These are phyloP conservation scores for Artibeus lituratus DNA, from an alignment of 2,797 vertebrate genomes.

Conservation along the genomic window DNA sequence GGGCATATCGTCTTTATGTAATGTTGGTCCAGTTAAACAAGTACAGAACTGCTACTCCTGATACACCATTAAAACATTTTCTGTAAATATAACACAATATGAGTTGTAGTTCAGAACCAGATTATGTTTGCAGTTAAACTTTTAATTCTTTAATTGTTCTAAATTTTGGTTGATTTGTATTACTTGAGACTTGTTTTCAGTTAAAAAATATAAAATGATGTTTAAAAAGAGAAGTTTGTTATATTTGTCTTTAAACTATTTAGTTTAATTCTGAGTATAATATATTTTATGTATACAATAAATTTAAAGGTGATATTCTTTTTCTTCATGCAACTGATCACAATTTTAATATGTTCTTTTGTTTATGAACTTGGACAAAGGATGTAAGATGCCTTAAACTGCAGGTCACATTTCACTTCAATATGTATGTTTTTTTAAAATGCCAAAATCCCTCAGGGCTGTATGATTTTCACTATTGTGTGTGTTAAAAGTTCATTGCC, in stretches of 20 bases:
- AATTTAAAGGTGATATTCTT: background rate
- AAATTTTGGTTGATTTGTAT: background rate
- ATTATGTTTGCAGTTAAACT: background rate
- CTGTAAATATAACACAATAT: background rate
- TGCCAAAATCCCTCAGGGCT: background rate
- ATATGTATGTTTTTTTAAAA: slow-evolving; percentile 13
- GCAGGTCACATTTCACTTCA: slow-evolving; percentile 11
- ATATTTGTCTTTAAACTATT: background rate
- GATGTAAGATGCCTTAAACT: background rate
- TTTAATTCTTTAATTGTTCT: background rate
- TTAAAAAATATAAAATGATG: slow-evolving; percentile 15
- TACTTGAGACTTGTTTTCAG: background rate
- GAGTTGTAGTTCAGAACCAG: background rate
- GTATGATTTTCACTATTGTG: slow-evolving; percentile 39
- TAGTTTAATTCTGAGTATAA: background rate
- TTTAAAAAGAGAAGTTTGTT: background rate
- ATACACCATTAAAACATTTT: background rate
- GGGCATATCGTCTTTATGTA: background rate
- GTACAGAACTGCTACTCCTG: background rate
- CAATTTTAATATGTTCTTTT: background rate
- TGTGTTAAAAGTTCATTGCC: slow-evolving; percentile 48
- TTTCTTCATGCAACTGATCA: background rate
- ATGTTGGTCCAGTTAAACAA: background rate
- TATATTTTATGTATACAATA: background rate
- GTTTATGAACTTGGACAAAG: slow-evolving; percentile 4